Percentiles rank a stretch among this genome's conserved stretches.
Conservation (phyloP, 1,140 invertebrate genomes). For the Archivesica marissinica region DNA sequence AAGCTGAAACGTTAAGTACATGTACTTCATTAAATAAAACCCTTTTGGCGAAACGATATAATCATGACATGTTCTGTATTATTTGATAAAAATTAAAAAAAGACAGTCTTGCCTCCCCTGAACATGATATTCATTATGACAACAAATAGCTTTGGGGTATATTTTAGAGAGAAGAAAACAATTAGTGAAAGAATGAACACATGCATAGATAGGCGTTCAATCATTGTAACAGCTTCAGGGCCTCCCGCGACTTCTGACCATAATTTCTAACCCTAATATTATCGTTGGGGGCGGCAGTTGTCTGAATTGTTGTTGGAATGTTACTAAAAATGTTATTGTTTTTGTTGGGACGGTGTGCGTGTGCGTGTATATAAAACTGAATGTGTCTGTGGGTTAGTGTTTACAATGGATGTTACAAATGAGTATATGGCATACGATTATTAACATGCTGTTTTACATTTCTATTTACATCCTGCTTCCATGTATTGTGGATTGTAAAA, state of each 20-base stretch:
- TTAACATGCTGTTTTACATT: too few species aligned
- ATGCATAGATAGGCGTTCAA: not conserved
- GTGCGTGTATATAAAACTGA: too few species aligned
- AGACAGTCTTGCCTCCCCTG: not conserved
- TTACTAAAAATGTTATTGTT: too few species aligned
- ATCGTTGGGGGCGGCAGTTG: not conserved
- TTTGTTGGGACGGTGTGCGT: too few species aligned
- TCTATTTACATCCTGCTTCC: slow-evolving; percentile 5
- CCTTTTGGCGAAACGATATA: too few species aligned
- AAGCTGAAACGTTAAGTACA: too few species aligned
- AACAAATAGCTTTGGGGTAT: slow-evolving; percentile 12
- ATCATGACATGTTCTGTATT: too few species aligned
- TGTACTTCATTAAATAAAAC: too few species aligned
- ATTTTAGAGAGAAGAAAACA: too few species aligned
- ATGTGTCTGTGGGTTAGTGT: too few species aligned
- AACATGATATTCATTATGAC: not conserved
- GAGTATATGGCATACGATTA: too few species aligned
- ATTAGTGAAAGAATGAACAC: slow-evolving; percentile 37
- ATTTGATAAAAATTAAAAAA: not conserved
- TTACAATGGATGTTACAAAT: too few species aligned
- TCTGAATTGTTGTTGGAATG: not conserved
- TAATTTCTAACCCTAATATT: slow-evolving; percentile 24
- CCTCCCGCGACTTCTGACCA: not conserved
- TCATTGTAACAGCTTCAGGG: slow-evolving; percentile 25
- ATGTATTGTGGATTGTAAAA: slow-evolving; percentile 25